Evolutionary conservation across 2,113 vertebrate species (phyloP), one percentile per base, ranked within the genome.

Genomic region (Baryphthengus martii): DNA sequence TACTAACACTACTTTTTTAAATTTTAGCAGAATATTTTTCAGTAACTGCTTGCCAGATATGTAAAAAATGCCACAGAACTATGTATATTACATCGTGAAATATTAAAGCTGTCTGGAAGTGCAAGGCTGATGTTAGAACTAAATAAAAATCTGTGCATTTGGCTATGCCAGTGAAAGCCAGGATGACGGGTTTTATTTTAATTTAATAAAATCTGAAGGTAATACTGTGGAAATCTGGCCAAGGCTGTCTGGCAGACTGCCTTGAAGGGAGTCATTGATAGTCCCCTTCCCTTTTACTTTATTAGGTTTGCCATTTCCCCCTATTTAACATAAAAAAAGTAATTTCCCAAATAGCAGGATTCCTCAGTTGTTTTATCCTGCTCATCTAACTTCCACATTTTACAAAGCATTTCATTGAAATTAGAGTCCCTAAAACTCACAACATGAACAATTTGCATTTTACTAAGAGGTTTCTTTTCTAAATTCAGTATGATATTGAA

Each of bases 161-260:
- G 82, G 78, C 68, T 95, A 71, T 94, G 77, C 91, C 94, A 96
- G 78, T 85, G 96, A 97, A 97, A 96, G 89, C 85, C 91, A 95
- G 96, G 89, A 93, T 19, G 55, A 97, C 94, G 97, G 88, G 70
- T 78, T 98, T 97, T 97, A 97, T 97, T 98, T 98, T 95, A 97
- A 97, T 97, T 97, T 97, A 97, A 98, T 98, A 96, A 97, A 97
- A 97, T 81, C 86, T 90, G 59, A 97, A 98, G 84, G 91, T 96
- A 96, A 85, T 92, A 63, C 85, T 90, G 62, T 52, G 63, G 74
- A 97, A 96, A 97, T 70, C 94, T 96, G 86, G 92, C 95, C 96
- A 90, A 92, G 63, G 53, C 45, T 96, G 55, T 80, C 93, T 98
- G 97, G 97, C 95, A 96, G 78, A 76, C 85, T 97, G 97, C 96